Conservation (phyloP, 2,797 vertebrate genomes). For the Chlorospingus flavigularis region DNA sequence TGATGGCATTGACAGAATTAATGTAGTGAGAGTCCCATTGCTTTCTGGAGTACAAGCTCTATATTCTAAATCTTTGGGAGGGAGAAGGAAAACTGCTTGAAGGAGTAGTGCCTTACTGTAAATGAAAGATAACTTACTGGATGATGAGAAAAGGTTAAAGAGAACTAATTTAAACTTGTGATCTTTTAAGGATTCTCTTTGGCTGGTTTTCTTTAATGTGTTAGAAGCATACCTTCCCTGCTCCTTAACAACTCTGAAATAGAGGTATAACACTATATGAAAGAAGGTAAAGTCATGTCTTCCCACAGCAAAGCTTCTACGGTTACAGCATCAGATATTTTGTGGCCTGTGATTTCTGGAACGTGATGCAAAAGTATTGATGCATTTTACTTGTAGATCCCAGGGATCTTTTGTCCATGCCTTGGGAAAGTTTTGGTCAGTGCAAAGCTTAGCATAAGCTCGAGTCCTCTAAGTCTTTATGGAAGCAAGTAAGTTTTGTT, state of each 20-base stretch:
- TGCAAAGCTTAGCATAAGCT: neutral
- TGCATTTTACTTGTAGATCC: neutral
- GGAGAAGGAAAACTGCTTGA: neutral
- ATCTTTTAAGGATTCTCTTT: neutral
- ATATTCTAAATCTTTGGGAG: neutral
- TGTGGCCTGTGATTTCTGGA: neutral
- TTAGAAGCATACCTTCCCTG: neutral
- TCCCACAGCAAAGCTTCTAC: neutral
- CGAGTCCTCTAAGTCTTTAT: fast-evolving
- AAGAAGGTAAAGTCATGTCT: neutral
- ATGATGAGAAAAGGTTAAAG: neutral
- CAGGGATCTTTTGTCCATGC: neutral
- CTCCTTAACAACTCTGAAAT: neutral
- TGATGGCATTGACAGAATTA: neutral
- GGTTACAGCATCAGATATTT: neutral
- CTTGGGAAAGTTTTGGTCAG: neutral
- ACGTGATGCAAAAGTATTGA: neutral
- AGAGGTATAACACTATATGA: neutral
- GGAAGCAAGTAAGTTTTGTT: neutral
- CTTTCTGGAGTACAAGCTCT: neutral
- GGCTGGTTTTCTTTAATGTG: neutral
- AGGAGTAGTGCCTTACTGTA: neutral
- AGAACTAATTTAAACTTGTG: neutral
- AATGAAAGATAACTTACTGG: neutral
- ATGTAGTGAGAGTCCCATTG: neutral